phyloP scores from a whole-genome alignment of 2,888 invertebrate genomes.

The Agrotis segetum region DNA sequence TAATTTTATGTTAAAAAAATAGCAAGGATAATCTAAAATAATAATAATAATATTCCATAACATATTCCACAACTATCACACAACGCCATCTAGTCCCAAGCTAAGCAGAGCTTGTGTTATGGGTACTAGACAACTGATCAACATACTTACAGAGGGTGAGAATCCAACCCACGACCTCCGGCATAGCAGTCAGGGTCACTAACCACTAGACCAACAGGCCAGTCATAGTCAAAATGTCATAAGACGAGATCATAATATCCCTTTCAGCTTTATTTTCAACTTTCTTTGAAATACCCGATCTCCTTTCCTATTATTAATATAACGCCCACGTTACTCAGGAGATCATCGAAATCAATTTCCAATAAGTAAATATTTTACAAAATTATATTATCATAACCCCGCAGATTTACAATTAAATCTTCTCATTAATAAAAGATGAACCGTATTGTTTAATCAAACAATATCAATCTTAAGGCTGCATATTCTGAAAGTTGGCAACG shows the following conservation, averaged over 20 bases:
- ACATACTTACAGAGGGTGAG: too few species aligned
- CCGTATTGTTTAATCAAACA: slow-evolving; percentile 20
- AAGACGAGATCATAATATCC: not conserved
- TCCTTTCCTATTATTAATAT: not conserved
- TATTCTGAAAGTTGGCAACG: too few species aligned
- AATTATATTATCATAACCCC: not conserved
- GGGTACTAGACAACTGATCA: too few species aligned
- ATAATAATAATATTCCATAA: too few species aligned
- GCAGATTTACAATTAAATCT: not conserved
- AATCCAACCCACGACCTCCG: too few species aligned
- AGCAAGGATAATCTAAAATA: not conserved
- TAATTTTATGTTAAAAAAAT: not conserved
- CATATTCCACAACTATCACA: too few species aligned
- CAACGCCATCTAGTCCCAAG: too few species aligned
- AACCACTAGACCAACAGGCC: too few species aligned
- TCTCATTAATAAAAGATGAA: slow-evolving; percentile 27
- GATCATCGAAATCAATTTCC: slow-evolving; percentile 1
- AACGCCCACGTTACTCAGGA: not conserved
- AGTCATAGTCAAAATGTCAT: too few species aligned
- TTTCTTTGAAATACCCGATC: not conserved
- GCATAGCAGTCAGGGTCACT: too few species aligned
- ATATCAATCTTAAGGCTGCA: too few species aligned
- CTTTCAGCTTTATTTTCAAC: not conserved
- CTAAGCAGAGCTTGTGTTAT: too few species aligned
- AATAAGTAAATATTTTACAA: not conserved